Evolutionary conservation across 1,140 invertebrate genomes (phyloP).

Genomic region (Nephila pilipes): DNA sequence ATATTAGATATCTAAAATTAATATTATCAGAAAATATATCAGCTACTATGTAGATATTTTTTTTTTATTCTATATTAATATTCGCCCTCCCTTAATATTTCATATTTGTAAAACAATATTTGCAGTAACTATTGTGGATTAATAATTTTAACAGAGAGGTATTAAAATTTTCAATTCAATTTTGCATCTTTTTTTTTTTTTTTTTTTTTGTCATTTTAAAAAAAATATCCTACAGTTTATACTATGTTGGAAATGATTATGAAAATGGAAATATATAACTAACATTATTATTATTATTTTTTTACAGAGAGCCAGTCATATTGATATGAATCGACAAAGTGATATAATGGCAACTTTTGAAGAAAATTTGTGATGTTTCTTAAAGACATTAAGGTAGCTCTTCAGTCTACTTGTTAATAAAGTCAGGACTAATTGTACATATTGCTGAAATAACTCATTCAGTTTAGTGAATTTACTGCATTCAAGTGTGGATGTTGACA

Average conservation of each 20-base stretch:
- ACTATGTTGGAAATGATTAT: too few relatives aligned
- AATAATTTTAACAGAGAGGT: too few relatives aligned
- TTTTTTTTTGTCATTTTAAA: neutral
- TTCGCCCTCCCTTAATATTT: too few relatives aligned
- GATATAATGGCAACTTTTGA: conserved; percentile 98
- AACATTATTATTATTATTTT: conserved; percentile 79
- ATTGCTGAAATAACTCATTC: neutral
- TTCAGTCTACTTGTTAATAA: conserved; percentile 22
- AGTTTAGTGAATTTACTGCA: neutral
- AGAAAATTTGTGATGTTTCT: conserved; percentile 88
- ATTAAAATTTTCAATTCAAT: too few relatives aligned
- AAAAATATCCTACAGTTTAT: too few relatives aligned
- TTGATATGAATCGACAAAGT: conserved; percentile 99
- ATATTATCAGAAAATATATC: too few relatives aligned
- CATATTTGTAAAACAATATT: too few relatives aligned
- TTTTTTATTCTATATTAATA: too few relatives aligned
- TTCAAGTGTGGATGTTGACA: neutral
- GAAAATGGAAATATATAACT: neutral
- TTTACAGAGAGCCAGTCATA: conserved; percentile 95
- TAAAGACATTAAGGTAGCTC: conserved; percentile 20
- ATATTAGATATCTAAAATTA: too few relatives aligned
- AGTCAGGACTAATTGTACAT: conserved; percentile 37
- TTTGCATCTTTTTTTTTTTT: too few relatives aligned
- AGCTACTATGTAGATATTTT: too few relatives aligned
- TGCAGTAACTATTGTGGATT: too few relatives aligned